Conservation (phyloP, 1,140 invertebrate species). For the Drosophila truncata region DNA sequence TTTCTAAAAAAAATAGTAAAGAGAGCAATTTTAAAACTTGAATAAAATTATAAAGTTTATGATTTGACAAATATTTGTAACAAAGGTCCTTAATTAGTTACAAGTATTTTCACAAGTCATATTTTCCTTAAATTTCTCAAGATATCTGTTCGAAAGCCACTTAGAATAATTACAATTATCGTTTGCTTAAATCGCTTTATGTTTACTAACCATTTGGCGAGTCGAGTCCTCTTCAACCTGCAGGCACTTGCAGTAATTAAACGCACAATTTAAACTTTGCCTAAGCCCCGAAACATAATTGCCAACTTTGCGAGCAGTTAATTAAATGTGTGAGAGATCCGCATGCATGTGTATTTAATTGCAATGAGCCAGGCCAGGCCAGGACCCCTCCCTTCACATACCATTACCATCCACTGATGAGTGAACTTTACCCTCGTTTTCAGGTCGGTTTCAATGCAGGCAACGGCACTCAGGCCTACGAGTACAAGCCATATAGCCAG, state of each 20-base stretch:
- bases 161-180: slow-evolving; percentile 15
- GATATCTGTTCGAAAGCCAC: neutral
- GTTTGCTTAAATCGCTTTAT: slow-evolving; percentile 15
- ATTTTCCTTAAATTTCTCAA: neutral
- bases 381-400: neutral
- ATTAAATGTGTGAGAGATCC: slow-evolving; percentile 42
- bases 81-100: too few species aligned
- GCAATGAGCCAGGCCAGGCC: neutral
- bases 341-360: slow-evolving; percentile 30
- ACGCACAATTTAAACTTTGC: slow-evolving; percentile 45
- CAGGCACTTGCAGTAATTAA: slow-evolving; percentile 57
- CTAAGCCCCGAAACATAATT: slow-evolving; percentile 47
- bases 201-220: neutral
- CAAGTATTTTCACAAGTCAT: neutral
- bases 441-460: slow-evolving; percentile 98
- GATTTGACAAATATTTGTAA: neutral
- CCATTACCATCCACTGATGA: neutral
- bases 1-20: neutral
- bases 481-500: slow-evolving; percentile 96
- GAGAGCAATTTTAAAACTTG: neutral
- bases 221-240: slow-evolving; percentile 18
- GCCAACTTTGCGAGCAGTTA: slow-evolving; percentile 55
- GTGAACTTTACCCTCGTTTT: slow-evolving; percentile 23
- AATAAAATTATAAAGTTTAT: neutral
- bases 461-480: slow-evolving; percentile 95